phyloP scores from a whole-genome alignment of 2,113 vertebrate genomes.

The Caloenas nicobarica region DNA sequence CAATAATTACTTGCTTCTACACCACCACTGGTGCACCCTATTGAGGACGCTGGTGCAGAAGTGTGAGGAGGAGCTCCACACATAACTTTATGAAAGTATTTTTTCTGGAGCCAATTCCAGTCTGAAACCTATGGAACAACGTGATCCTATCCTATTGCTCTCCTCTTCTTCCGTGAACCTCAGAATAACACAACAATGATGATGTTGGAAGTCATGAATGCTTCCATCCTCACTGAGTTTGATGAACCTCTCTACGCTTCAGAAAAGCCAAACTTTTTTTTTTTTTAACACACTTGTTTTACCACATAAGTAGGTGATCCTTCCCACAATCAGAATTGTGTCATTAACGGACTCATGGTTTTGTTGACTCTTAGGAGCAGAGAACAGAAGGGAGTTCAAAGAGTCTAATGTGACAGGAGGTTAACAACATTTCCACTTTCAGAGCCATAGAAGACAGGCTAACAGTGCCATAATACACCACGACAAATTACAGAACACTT shows the following conservation, averaged over 20 bases:
- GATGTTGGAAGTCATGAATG: neutral
- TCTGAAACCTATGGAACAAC: neutral
- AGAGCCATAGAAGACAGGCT: neutral
- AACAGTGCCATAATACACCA: neutral
- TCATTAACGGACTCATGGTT: neutral
- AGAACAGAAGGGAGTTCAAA: neutral
- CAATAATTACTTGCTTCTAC: neutral
- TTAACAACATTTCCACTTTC: neutral
- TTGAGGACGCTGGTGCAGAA: neutral
- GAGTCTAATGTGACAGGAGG: neutral
- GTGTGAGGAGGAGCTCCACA: neutral
- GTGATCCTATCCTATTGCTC: accelerated
- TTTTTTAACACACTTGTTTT: neutral
- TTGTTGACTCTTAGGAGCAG: neutral
- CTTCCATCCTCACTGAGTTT: neutral
- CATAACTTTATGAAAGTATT: neutral
- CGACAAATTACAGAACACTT: neutral
- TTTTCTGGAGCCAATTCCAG: neutral
- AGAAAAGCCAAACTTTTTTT: neutral
- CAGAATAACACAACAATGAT: neutral
- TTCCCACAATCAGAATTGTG: neutral
- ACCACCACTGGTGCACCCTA: neutral
- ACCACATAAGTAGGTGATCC: neutral
- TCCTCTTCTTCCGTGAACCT: neutral
- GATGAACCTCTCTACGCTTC: neutral